Evolutionary conservation across 2,888 invertebrate species (phyloP), one percentile per base, ranked within the genome.

Genomic region (Andrena praecox): DNA sequence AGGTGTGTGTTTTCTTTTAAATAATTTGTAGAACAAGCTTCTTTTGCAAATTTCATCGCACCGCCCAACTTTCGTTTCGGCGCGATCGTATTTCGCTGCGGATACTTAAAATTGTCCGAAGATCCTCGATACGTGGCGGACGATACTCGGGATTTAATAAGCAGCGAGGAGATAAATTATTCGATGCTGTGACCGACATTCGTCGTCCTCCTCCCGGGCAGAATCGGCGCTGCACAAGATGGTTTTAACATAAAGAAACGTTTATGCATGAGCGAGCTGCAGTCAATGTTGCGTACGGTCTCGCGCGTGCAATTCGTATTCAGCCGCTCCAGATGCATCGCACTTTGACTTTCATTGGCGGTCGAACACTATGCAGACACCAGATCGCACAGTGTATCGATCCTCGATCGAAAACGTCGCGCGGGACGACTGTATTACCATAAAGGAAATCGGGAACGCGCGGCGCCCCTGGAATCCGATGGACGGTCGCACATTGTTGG

Each of bases 301-400:
- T 27, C 33, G 10, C 76, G 35, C 52, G 64, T 70, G 52, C 71
- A 52, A 52, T 62, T 56, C 74, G 79, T 79, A 77, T 87, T 84
- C 82, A 71, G 42, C 16, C 77, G 81, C 63, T 83, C 80, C 78
- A 85, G 78, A 88, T 87, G 78, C 87, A 75, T 62, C 70, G 54
- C 62, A 64, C 80, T 89, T 89, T 82, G 84, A 85, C 85, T 84
- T 87, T 74, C 80, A 80, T 80, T 73, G 70, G 7, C 63, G 67
- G 54, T 16, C 50, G 62, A 77, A 67, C 78, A 52, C 66, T 50
- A 48, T 56, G 64, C 60, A 71, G 33, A 71, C 73, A 24, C 50
- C 10, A 29, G 66, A 33, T 63, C 16, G n/a, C 42, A 31, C 4
- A 24, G 33, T 24, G 10, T 66, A 50, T 66, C 59, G 60, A 72